Percentiles rank a stretch among this genome's conserved stretches.
Conservation (phyloP, 1,140 invertebrate genomes). For the Cydia strobilella region DNA sequence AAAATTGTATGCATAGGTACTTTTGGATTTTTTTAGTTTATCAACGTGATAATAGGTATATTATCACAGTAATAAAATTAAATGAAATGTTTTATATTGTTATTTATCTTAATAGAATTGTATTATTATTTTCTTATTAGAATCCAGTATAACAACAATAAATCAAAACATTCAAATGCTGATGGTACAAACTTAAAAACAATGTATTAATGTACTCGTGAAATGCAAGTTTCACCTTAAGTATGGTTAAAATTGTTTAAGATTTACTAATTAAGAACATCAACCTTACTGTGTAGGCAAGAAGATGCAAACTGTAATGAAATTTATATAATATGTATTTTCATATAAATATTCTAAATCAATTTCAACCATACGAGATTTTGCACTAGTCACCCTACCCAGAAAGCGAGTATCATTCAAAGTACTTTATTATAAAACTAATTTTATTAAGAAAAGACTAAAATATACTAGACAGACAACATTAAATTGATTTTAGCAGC, state of each 20-base stretch:
- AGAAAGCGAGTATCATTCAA: slow-evolving; percentile 5
- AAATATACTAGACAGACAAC: slow-evolving; percentile 26
- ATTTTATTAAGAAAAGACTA: slow-evolving; percentile 3
- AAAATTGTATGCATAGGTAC: too few relatives aligned
- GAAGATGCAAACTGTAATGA: background rate
- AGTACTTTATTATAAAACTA: slow-evolving; percentile 29
- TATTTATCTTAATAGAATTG: too few relatives aligned
- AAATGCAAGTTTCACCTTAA: background rate
- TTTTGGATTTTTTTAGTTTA: too few relatives aligned
- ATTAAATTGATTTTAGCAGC: slow-evolving; percentile 28
- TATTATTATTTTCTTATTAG: too few relatives aligned
- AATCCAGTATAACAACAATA: too few relatives aligned
- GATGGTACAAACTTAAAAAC: background rate
- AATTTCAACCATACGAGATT: background rate
- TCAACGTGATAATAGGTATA: too few relatives aligned
- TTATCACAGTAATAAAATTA: too few relatives aligned
- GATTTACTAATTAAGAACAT: background rate
- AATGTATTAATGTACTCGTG: background rate
- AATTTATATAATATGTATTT: background rate
- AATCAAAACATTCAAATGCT: too few relatives aligned
- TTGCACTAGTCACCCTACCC: background rate
- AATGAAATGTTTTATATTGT: too few relatives aligned
- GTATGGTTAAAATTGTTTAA: background rate
- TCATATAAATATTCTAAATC: background rate
- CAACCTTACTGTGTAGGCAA: background rate